Evolutionary conservation across 2,113 vertebrate genomes (phyloP), one percentile per base, ranked within the genome.

Genomic region (Etheostoma spectabile): DNA sequence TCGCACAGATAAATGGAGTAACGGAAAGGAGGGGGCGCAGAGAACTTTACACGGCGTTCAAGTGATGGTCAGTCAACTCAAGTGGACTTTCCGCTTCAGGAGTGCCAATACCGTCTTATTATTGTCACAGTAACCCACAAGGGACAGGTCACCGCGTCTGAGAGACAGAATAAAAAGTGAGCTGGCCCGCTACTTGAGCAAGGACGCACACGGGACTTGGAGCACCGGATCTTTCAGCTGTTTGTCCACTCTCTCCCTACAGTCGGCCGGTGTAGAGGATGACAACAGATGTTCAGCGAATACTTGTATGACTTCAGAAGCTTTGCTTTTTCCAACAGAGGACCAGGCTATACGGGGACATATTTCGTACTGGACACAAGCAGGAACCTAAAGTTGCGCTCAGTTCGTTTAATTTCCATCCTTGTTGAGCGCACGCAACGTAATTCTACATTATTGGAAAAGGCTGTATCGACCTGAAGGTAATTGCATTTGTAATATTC

Each of bases 81-180:
- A 80, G 79, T 71, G 64, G 77, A 89, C 69, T 83, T 83, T 85
- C 35, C 74, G 74, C 75, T 80, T 77, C 88, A 56, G 76, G 71
- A 88, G 77, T 72, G 88, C 83, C 71, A 71, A 78, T 88, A 86
- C 83, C 72, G 79, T 89, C 91, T 86, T 88, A 42, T 90, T 91
- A 88, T 91, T 90, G 90, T 90, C 74, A 24, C 60, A 91, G 83
- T 93, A 89, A 93, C 84, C 86, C 95, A 79, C 88, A 86, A 62
- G 95, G 95, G 96, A 96, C 95, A 83, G 83, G 89, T 93, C 92
- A 93, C 89, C 90, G 85, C 94, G 94, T 95, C 94, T 86, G 90
- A 80, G 84, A 89, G 89, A 83, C 80, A 77, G 89, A 76, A 96
- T 95, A 96, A 96, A 95, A 93, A 92, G 95, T 86, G 88, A 87